Conservation (phyloP, 2,797 vertebrate genomes). For the Micropoecilia bifurca region DNA sequence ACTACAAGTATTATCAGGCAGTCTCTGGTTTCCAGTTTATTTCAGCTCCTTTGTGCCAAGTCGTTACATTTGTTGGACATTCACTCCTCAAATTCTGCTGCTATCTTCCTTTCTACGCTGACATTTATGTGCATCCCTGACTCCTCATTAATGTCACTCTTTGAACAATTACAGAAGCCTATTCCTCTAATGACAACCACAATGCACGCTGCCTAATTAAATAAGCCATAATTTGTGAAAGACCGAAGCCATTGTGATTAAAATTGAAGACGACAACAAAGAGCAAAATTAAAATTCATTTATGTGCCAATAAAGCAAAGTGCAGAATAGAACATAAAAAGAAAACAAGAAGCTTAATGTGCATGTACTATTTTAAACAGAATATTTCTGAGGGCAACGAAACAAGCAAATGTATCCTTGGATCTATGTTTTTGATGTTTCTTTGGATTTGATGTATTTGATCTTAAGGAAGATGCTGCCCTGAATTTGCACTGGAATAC, state of each 20-base stretch:
- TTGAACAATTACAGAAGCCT: conserved; percentile 10
- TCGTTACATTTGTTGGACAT: background rate
- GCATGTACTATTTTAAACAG: background rate
- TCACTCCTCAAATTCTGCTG: background rate
- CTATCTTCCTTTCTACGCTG: conserved; percentile 1
- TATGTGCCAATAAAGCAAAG: conserved; percentile 34
- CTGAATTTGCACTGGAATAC: background rate
- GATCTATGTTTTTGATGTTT: background rate
- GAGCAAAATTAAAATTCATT: conserved; percentile 37
- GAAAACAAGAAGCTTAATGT: conserved; percentile 2
- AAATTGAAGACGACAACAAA: conserved; percentile 30
- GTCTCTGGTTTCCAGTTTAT: background rate
- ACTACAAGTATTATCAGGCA: background rate
- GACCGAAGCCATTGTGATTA: conserved; percentile 76
- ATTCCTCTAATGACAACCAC: conserved; percentile 61
- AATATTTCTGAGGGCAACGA: background rate
- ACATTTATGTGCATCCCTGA: background rate
- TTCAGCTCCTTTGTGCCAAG: background rate
- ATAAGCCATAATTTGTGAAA: conserved; percentile 63
- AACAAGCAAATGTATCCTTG: background rate
- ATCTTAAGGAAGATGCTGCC: background rate
- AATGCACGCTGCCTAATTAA: conserved; percentile 65
- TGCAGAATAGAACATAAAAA: conserved; percentile 27
- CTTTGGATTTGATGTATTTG: background rate
- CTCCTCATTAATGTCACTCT: background rate